A percentile compares a stretch with the other conserved stretches of the same genome.
Conservation (phyloP, 2,113 vertebrate species). For the Scopus umbretta region DNA sequence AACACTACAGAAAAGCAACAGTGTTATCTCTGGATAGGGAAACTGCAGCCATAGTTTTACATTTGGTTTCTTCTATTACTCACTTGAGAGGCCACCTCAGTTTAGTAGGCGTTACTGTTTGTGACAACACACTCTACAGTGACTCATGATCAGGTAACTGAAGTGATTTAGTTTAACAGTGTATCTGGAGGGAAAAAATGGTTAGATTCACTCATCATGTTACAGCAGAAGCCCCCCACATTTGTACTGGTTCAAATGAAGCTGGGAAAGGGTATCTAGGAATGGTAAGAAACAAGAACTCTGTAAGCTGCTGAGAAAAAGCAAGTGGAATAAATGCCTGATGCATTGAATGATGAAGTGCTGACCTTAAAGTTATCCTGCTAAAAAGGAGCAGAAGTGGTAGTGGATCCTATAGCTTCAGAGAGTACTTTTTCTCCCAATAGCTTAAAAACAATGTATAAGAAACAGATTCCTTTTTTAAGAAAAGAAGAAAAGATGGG, state of each 20-base stretch:
- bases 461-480: neutral
- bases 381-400: neutral
- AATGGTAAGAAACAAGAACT: neutral
- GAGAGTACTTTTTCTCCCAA: neutral
- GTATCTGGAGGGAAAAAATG: neutral
- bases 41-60: neutral
- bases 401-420: neutral
- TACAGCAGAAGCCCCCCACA: neutral
- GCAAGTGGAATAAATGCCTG: fast-evolving
- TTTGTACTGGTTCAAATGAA: neutral
- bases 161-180: neutral
- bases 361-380: neutral
- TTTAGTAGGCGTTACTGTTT: neutral
- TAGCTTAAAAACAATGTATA: neutral
- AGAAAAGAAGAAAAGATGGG: neutral
- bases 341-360: neutral
- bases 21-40: neutral
- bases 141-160: neutral
- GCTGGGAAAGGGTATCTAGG: neutral
- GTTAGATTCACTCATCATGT: neutral
- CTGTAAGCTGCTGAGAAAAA: neutral
- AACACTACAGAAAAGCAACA: neutral
- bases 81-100: neutral
- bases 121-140: neutral
- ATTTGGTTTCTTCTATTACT: neutral